Evolutionary conservation across 23 tunicate genomes (phyloP), one percentile per base, ranked within the genome.

Genomic region (Trididemnum clinides): DNA sequence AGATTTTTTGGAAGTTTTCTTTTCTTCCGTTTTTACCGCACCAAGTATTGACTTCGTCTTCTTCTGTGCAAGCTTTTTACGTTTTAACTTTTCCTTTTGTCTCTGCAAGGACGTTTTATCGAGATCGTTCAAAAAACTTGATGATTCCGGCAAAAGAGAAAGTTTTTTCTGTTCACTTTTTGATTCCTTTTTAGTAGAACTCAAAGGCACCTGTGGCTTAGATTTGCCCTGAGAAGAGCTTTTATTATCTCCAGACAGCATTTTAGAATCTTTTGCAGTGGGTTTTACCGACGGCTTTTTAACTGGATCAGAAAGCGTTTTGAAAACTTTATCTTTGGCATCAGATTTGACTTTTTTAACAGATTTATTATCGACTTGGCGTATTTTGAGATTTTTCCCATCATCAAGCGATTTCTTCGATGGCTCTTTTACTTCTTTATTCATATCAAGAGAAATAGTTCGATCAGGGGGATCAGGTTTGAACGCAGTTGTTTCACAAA

Each of bases 41-140:
- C 5, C 0, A 37, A 54, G 28, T 21, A n/a, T 34, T 3, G 34
- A 19, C 26, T 84, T 85, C 28, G 21, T 33, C 34, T 75, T 74
- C 30, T 86, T 78, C 63, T 87, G 88, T 0, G 26, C 74, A 70
- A 81, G 33, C 28, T 82, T 77, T 54, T 76, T 86, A 65, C 80
- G 34, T 32, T 77, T 64, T 25, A 77, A 18, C 39, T 80, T 80
- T 28, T 86, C 75, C 30, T 71, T 64, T 18, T 71, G 28, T 1
- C 88, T 77, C 35, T 87, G 82, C 21, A 86, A 81, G 0, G 97
- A 87, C 51, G 78, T 39, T 36, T 51, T 87, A 3, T 92, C 91
- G 33, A 87, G 77, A 25, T 87, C 91, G 39, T 73, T 54, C 33
- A 92, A 38, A 39, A 87, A 92, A 38, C 39, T 73, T 22, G 88